Base-by-base conservation (phyloP, 2,113 vertebrate genomes). In the Otus sunia region DNA sequence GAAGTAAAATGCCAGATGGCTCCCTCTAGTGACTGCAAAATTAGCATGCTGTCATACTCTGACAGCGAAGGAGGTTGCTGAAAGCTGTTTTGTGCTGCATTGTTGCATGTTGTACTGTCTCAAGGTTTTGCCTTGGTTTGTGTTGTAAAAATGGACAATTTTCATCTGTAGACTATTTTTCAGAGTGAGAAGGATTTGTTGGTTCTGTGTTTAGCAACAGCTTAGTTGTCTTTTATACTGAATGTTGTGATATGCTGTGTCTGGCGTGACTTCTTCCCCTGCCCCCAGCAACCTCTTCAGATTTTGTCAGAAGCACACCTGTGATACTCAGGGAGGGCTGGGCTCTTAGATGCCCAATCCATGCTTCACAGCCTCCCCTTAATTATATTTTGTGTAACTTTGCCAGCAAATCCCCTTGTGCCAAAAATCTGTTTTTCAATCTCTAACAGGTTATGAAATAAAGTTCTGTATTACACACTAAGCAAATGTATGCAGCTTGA, bases 351-450 rank as follows among this genome's bases (percentile, higher is more conserved):
- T 41, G 32, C 34, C 19, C 4, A n/a, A 34, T 29, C 29, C 34
- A 22, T 63, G 36, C 39, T 94, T 26, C 97, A 99, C 98, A 56
- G 96, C 93, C 3, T 97, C 85, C 98, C 93, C 97, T 94, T 49
- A 97, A 94, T 98, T 99, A 90, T 98, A 98, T 74, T 98, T 99
- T 66, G 94, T 98, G 88, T 99, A 99, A 94, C 96, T 98, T 94
- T 99, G 98, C 69, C 25, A 73, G 97, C 77, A 20, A 53, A 67
- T 55, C 75, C 87, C 55, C 77, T 83, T 72, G 75, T 76, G 50
- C 91, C 96, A 89, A 98, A 97, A 81, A 94, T 77, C 96, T 99
- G 98, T 36, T 86, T 96, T 13, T 98, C 94, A 18, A 97, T 95
- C 23, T 90, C 68, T 97, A 99, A 98, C 43, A 99, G 89, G 63